Evolutionary conservation across 2,797 vertebrate genomes (phyloP).

Genomic region (Bradypodion ventrale): DNA sequence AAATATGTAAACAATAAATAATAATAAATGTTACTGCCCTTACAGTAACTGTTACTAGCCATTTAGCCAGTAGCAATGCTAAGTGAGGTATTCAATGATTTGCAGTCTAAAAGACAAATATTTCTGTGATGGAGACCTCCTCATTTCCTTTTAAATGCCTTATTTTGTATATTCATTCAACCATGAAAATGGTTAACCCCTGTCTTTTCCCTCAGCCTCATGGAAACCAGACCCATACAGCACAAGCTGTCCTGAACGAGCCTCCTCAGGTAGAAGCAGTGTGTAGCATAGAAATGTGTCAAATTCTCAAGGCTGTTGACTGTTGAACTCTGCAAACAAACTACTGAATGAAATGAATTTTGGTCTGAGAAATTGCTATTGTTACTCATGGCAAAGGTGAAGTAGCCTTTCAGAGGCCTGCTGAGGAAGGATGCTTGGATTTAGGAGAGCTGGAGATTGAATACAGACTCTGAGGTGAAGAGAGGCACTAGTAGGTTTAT

Average conservation of each 20-base stretch:
- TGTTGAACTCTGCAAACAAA: neutral
- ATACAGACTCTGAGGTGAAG: constrained; percentile 33
- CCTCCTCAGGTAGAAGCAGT: neutral
- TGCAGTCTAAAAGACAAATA: too few species aligned
- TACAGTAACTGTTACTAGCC: too few species aligned
- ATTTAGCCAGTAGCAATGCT: too few species aligned
- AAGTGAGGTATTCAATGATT: too few species aligned
- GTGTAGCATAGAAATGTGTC: too few species aligned
- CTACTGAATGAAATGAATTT: neutral
- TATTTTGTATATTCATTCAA: too few species aligned
- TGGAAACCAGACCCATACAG: neutral
- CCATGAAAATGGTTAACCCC: too few species aligned
- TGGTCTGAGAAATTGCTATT: neutral
- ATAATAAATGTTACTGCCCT: too few species aligned
- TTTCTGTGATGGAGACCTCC: too few species aligned
- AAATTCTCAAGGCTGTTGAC: neutral
- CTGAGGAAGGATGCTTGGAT: constrained; percentile 37
- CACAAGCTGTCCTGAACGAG: neutral
- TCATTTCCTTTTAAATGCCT: too few species aligned
- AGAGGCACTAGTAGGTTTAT: constrained; percentile 48
- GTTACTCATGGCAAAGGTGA: neutral
- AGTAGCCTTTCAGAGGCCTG: constrained; percentile 33
- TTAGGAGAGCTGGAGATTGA: constrained; percentile 58
- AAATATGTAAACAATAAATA: too few species aligned
- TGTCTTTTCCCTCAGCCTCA: neutral